A percentile compares a stretch with the other conserved stretches of the same genome.
Evolutionary conservation across 92 coral and sea anemone genomes (phyloP).

Genomic region (Zoanthus solanderi): DNA sequence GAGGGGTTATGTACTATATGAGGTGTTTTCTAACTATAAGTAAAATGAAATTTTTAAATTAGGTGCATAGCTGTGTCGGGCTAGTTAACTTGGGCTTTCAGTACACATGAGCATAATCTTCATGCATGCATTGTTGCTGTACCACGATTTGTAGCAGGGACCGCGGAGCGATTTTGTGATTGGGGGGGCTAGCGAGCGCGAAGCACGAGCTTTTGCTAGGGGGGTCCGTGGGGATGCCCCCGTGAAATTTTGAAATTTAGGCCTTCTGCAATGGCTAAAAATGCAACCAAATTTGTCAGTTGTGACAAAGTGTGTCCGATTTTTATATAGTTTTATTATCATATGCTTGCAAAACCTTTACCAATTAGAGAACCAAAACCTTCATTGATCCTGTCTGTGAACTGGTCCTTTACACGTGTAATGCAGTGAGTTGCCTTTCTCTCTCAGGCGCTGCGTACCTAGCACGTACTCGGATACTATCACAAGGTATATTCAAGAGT

Average conservation of each 20-base stretch:
- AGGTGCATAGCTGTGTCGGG: too few relatives aligned
- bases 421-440: conserved; percentile 40
- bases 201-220: too few relatives aligned
- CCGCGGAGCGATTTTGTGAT: conserved; percentile 8
- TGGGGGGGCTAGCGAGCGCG: conserved; percentile 19
- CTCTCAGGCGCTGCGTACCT: conserved; percentile 35
- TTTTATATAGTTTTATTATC: conserved; percentile 41
- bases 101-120: too few relatives aligned
- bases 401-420: conserved; percentile 37
- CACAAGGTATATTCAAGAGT: conserved; percentile 40
- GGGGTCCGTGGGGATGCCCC: conserved; percentile 31
- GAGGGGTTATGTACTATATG: too few relatives aligned
- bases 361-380: conserved; percentile 44
- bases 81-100: too few relatives aligned
- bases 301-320: conserved; percentile 14
- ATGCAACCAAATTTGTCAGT: conserved; percentile 23
- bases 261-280: conserved; percentile 37
- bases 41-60: too few relatives aligned
- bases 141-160: background rate
- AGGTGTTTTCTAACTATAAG: too few relatives aligned
- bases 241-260: conserved; percentile 31
- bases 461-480: conserved; percentile 43
- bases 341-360: conserved; percentile 41
- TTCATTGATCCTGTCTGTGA: conserved; percentile 43
- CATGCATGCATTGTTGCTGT: too few relatives aligned